phyloP scores from a whole-genome alignment of 2,888 invertebrate species.

The Platycheirus rosarum region DNA sequence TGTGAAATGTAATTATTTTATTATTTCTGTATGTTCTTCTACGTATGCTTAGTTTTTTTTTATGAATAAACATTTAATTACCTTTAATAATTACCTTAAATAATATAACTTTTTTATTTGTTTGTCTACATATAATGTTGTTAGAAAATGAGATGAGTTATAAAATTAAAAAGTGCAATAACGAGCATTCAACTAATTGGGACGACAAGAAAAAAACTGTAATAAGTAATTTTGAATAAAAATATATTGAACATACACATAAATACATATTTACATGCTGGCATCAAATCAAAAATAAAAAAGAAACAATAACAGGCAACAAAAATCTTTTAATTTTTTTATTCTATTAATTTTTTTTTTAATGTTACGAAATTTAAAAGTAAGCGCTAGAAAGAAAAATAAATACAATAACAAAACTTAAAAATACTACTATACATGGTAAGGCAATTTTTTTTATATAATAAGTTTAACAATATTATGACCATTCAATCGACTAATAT shows the following conservation, averaged over 20 bases:
- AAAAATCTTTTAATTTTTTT: constrained; percentile 7
- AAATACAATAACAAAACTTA: constrained; percentile 68
- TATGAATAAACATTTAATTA: too few species aligned
- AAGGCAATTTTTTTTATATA: constrained; percentile 17
- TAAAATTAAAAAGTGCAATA: constrained; percentile 3
- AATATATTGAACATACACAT: not conserved
- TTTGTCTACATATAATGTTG: too few species aligned
- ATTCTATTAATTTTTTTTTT: constrained; percentile 1
- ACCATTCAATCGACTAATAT: constrained; percentile 32
- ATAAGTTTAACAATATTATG: too few species aligned
- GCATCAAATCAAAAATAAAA: constrained; percentile 9
- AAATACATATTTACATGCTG: constrained; percentile 8
- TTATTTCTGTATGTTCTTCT: too few species aligned
- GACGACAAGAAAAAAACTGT: not conserved
- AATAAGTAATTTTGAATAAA: not conserved
- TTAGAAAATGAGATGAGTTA: too few species aligned
- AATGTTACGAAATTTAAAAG: constrained; percentile 14
- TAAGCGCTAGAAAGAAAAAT: constrained; percentile 40
- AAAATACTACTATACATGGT: constrained; percentile 49
- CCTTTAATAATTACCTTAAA: too few species aligned
- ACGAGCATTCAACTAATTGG: not conserved
- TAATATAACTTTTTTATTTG: too few species aligned
- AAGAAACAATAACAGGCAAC: constrained; percentile 28
- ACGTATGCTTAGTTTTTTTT: too few species aligned
- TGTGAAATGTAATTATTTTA: too few species aligned